Base-by-base conservation (phyloP, 2,113 vertebrate genomes). In the Xerus inauris region DNA sequence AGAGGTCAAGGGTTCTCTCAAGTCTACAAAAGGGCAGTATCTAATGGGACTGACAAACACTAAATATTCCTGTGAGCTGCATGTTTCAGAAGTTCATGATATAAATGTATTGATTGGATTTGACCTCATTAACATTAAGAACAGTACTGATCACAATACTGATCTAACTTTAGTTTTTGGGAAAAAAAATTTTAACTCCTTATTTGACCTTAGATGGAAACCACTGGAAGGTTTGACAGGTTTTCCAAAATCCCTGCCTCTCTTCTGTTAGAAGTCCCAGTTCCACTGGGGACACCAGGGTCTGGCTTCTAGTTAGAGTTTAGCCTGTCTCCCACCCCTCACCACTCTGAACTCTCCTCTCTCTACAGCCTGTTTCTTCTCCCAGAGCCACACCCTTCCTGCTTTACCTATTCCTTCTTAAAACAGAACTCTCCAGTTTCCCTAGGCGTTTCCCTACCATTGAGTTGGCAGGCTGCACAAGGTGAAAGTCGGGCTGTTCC, bases 381-480 rank as follows among this genome's bases (percentile, higher is more conserved):
- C n/a, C 42, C 14, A 49, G 64, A 76, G 3, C 69, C 57, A 87
- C 24, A 8, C 7, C n/a, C 32, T 80, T n/a, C 59, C 20, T 16
- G 3, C 30, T 59, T 45, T 69, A 45, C 2, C 26, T 7, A 30
- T 24, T 75, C 35, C 54, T 92, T 96, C 57, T 35, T 71, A 49
- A 65, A 89, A 45, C 3, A 73, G 35, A 57, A n/a, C 51, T 9
- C 45, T 42, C n/a, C 71, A 69, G 45, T 51, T n/a, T 67, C 20
- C 76, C 59, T 62, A 1, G 89, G n/a, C 0, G 0, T 32, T 65
- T 97, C 92, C 97, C 92, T 97, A 96, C 95, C 97, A n/a, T 93
- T 83, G 87, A 20, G 57, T 45, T 13, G 82, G 89, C 83, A 84
- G 75, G 42, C 51, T 54, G 38, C 5, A 2, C 94, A 83, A 73